Conservation (phyloP, 2,113 vertebrate species). For the Oryzias melastigma region DNA sequence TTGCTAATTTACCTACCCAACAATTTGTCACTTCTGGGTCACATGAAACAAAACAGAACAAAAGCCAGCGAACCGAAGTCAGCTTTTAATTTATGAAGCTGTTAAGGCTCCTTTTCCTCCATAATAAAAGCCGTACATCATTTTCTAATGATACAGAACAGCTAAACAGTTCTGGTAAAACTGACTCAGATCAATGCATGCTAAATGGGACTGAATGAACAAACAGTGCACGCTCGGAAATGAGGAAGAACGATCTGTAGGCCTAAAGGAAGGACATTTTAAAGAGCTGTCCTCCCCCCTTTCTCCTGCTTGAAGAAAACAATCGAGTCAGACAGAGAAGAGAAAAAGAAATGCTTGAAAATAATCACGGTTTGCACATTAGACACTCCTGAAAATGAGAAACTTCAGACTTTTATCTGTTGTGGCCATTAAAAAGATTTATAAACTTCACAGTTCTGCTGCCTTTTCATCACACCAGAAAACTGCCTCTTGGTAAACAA, state of each 20-base stretch:
- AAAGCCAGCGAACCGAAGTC: constrained; percentile 52
- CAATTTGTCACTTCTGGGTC: constrained; percentile 42
- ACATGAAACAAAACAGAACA: constrained; percentile 44
- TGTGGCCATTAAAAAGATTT: constrained; percentile 22
- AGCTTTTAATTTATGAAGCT: constrained; percentile 48
- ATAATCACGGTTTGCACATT: constrained; percentile 6
- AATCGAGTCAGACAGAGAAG: neutral
- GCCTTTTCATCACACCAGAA: constrained; percentile 15
- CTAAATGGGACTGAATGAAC: constrained; percentile 12
- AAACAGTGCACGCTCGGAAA: constrained; percentile 1
- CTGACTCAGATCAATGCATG: constrained; percentile 10
- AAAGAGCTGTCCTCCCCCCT: constrained; percentile 5
- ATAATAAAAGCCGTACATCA: constrained; percentile 26
- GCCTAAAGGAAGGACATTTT: constrained; percentile 10
- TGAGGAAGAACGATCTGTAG: constrained; percentile 13
- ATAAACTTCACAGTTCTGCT: neutral
- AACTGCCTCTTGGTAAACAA: too few relatives aligned
- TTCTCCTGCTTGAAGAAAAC: neutral
- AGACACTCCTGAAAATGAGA: constrained; percentile 16
- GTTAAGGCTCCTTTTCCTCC: constrained; percentile 15
- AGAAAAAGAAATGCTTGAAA: neutral
- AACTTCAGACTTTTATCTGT: constrained; percentile 31
- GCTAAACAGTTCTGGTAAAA: constrained; percentile 4
- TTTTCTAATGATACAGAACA: neutral
- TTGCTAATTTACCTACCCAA: constrained; percentile 42